Percentiles rank a stretch among this genome's conserved stretches.
Conservation (phyloP, 2,888 invertebrate species). For the Polydrusus pterygomalis region DNA sequence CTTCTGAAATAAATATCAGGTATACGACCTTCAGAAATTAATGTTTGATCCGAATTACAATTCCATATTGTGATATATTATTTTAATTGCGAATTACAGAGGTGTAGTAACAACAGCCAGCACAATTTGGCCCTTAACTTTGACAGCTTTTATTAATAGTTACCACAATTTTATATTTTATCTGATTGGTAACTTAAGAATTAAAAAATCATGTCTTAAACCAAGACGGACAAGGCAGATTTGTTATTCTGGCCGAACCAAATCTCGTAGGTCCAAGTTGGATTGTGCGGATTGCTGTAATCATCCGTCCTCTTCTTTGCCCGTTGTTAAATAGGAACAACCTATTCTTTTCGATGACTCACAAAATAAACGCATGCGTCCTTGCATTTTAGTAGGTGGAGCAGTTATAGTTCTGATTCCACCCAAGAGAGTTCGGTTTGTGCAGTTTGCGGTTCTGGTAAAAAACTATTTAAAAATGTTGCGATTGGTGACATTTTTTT, state of each 20-base stretch:
- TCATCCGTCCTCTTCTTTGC: constrained; percentile 20
- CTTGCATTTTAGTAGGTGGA: constrained; percentile 67
- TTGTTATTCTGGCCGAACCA: constrained; percentile 35
- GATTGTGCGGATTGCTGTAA: constrained; percentile 23
- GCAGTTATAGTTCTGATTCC: constrained; percentile 69
- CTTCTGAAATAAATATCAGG: too few relatives aligned
- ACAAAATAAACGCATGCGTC: constrained; percentile 61
- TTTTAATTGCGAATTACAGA: too few relatives aligned
- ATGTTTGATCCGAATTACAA: too few relatives aligned
- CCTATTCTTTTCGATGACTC: constrained; percentile 60
- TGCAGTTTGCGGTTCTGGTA: constrained; percentile 65
- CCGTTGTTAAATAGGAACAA: constrained; percentile 15
- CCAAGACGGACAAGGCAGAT: background rate
- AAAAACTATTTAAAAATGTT: constrained; percentile 72
- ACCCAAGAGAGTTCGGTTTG: constrained; percentile 68
- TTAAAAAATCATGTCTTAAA: too few relatives aligned
- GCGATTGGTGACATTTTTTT: constrained; percentile 77
- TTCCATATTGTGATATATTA: too few relatives aligned
- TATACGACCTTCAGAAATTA: too few relatives aligned
- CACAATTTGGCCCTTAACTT: too few relatives aligned
- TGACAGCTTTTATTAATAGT: too few relatives aligned
- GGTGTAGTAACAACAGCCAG: too few relatives aligned
- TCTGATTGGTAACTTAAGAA: too few relatives aligned
- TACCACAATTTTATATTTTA: too few relatives aligned
- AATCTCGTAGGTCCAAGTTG: constrained; percentile 31